Base-by-base conservation (phyloP, 2,113 vertebrate species). In the Dolichallabes microphthalmus region DNA sequence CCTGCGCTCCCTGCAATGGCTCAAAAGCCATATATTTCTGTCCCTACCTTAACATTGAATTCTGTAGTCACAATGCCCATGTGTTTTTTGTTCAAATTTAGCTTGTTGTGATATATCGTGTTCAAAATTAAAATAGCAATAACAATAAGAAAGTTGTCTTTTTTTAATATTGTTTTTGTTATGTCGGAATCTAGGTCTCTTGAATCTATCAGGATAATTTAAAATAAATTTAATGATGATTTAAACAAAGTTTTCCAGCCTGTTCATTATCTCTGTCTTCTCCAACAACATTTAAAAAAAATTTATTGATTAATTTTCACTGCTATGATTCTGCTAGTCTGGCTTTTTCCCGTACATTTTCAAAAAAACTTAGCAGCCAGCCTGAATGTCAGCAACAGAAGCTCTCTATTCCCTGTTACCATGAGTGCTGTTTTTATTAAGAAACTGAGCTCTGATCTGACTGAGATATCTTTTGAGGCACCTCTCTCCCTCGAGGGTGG, bases 141-240 rank as follows among this genome's bases (percentile, higher is more conserved):
- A 39, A 61, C 14, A 64, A 27, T 64, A 30, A 68, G 14, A 19
- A 32, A 19, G 32, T 6, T 32, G 66, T 32, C 3, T 78, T 78
- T 57, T 25, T 61, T 25, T 45, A 4, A 45, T 63, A 61, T 80
- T n/a, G n/a, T 39, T 45, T 32, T 39, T 90, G 88, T 85, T 89
- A 86, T 86, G 86, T 90, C 90, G 86, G 74, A 92, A 92, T 88
- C 2, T 39, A 3, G 39, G 39, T 39, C 39, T 39, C 32, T 35
- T 35, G 2, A 35, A 90, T n/a, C 22, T 11, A n/a, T 14, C 55
- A 86, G 84, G 84, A 69, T 78, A 80, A 69, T 63, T 68, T 17
- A 71, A 86, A 53, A 8, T 32, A 69, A 69, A 35, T 53, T 3
- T 39, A 39, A 87, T 83, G 86, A 81, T 74, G 83, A 73, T 64